Evolutionary conservation across 2,888 invertebrate species (phyloP), one percentile per base, ranked within the genome.

Genomic region (Silvanus unidentatus): DNA sequence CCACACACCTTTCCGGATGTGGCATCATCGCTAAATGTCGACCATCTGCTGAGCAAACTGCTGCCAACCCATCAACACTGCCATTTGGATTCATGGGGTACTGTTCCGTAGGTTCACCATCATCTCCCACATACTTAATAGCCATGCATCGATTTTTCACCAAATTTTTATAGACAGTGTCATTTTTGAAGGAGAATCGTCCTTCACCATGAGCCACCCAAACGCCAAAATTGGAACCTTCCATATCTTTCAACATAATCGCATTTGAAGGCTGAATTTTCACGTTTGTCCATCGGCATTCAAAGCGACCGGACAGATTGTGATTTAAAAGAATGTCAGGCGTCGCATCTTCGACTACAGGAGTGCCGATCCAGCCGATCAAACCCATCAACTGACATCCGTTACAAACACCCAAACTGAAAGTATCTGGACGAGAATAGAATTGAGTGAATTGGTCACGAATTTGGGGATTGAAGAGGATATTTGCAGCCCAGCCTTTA

Each of bases 131-230:
- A 67, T 92, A 98, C 44, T 83, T 79, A 59, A 97, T 70, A 0
- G 92, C 82, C 8, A 91, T 71, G 54, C 91, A 86, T 16, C 81
- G 75, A 45, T 79, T 75, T 1, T 62, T 56, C 40, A 74, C 74
- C 34, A 87, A 55, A 34, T 72, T 69, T 1, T 70, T 59, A 16
- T 82, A 71, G 13, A 82, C 61, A 2, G 65, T 45, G 0, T 74
- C 53, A 29, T 77, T 73, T 10, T 77, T 73, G 57, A 83, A 79
- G 1, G 80, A 75, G 60, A 88, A 88, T 51, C 81, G 75, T 53
- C 98, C 98, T 75, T 99, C 98, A 0, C 94, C 97, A 68, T 99
- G 98, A 2, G 97, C 94, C 1, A 91, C 54, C 97, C 97, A 98
- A 55, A 95, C 87, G 1, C 97, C 97, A n/a, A 97, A 76, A 1